phyloP scores from a whole-genome alignment of 2,797 vertebrate genomes.

The Lepus oiostolus region DNA sequence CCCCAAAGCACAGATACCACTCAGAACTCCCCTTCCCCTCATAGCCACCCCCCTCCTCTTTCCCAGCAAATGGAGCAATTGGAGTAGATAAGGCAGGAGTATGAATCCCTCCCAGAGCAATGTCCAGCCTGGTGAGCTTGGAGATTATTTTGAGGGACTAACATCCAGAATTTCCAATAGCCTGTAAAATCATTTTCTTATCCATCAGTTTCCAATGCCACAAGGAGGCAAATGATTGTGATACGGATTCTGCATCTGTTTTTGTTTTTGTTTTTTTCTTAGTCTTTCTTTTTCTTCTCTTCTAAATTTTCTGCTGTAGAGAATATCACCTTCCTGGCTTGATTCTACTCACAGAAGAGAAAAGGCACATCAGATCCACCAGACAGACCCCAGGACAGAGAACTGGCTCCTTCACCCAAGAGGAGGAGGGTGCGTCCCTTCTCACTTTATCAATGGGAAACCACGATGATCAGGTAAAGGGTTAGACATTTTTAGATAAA shows the following conservation, averaged over 20 bases:
- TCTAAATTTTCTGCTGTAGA: not conserved
- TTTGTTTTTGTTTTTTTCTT: not conserved
- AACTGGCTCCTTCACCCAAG: not conserved
- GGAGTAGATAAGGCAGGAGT: not conserved
- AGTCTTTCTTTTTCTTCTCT: not conserved
- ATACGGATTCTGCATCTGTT: not conserved
- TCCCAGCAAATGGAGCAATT: not conserved
- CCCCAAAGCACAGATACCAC: not conserved
- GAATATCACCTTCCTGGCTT: not conserved
- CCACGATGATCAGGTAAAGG: not conserved
- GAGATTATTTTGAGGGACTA: not conserved
- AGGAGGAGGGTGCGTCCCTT: not conserved
- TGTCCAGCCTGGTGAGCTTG: not conserved
- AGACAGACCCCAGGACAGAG: not conserved
- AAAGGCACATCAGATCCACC: not conserved
- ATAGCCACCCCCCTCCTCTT: not conserved
- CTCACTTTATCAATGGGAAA: not conserved
- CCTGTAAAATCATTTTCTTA: not conserved
- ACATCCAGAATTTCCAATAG: not conserved
- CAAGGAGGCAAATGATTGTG: not conserved
- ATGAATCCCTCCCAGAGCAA: not conserved
- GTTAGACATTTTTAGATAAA: not conserved
- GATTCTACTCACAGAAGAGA: slow-evolving; percentile 16
- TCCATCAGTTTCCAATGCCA: slow-evolving; percentile 16
- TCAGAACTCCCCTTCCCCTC: not conserved